Evolutionary conservation across 1,140 invertebrate genomes (phyloP), one percentile per base, ranked within the genome.

Genomic region (Brachionus manjavacas): DNA sequence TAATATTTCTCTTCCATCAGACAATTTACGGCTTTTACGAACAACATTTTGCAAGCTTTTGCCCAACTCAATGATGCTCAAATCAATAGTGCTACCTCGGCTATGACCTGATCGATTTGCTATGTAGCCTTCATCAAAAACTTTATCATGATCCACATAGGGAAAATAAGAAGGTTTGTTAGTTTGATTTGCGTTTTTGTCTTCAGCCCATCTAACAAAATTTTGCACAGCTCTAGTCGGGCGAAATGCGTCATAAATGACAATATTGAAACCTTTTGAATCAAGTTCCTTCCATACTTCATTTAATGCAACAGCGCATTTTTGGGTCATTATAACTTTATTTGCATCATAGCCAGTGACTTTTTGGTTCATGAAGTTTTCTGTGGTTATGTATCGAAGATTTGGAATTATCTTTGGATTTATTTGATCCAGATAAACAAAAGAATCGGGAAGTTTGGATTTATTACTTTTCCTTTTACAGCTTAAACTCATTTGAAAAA

Each of bases 361-460:
- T 31, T 31, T 35, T n/a, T 35, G 14, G 4, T 35, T 35, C 28
- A 72, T 14, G 35, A 72, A 72, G 41, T 72, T 72, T 72, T 72
- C 68, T n/a, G 28, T 35, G 4, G 28, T 16, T 39, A 35, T 12
- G 41, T 72, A 72, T 39, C 68, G 25, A 31, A 72, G 31, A 41
- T 39, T 72, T 39, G 31, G 8, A 31, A 31, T 28, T 35, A 72
- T 72, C 8, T 39, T 12, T 14, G 68, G 68, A 31, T 31, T 72
- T 39, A 72, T 72, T 31, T 72, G 28, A 16, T 72, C 25, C 1
- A 72, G n/a, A 72, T 72, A 72, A 14, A 72, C 68, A 72, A 72
- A 72, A 8, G 9, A 28, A 6, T 35, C 3, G 8, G 68, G 68
- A 11, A 72, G 16, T 1, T 14, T 72, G n/a, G 55, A 3, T 20